phyloP scores from a whole-genome alignment of 2,888 invertebrate genomes.

The Palloptera scutellata region DNA sequence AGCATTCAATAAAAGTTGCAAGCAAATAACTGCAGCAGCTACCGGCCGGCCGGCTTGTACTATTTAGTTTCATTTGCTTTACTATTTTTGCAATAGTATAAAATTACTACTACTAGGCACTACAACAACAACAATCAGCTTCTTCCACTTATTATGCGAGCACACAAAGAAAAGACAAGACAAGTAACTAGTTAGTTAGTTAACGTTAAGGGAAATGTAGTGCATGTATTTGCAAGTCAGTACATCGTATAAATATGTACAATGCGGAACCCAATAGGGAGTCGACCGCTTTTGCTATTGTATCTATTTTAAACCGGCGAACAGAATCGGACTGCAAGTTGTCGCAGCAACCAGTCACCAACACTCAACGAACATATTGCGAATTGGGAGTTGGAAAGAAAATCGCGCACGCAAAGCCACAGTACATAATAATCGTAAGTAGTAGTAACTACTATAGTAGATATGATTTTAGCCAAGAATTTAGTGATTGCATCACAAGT shows the following conservation, averaged over 20 bases:
- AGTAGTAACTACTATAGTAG: not conserved
- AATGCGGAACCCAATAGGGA: not conserved
- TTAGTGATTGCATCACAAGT: slow-evolving; percentile 19
- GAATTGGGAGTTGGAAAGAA: slow-evolving; percentile 5
- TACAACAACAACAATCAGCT: too few species aligned
- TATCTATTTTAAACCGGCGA: slow-evolving; percentile 62
- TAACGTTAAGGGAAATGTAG: not conserved
- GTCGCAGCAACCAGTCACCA: slow-evolving; percentile 1
- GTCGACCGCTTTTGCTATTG: slow-evolving; percentile 58
- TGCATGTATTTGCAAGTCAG: not conserved
- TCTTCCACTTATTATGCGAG: too few species aligned
- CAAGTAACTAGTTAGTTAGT: too few species aligned
- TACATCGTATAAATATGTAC: slow-evolving; percentile 1
- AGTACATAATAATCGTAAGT: too few species aligned
- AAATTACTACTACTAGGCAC: too few species aligned
- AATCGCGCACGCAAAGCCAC: slow-evolving; percentile 13
- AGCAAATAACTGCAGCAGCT: too few species aligned
- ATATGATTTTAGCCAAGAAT: slow-evolving; percentile 24
- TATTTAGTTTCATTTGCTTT: too few species aligned
- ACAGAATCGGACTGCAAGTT: slow-evolving; percentile 49
- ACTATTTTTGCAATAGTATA: too few species aligned
- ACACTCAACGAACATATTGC: not conserved
- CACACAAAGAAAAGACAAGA: too few species aligned
- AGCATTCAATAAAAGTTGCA: too few species aligned
- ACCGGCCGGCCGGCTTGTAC: too few species aligned